Evolutionary conservation across 2,888 invertebrate species (phyloP), one percentile per base, ranked within the genome.

Genomic region (Acleris laterana): DNA sequence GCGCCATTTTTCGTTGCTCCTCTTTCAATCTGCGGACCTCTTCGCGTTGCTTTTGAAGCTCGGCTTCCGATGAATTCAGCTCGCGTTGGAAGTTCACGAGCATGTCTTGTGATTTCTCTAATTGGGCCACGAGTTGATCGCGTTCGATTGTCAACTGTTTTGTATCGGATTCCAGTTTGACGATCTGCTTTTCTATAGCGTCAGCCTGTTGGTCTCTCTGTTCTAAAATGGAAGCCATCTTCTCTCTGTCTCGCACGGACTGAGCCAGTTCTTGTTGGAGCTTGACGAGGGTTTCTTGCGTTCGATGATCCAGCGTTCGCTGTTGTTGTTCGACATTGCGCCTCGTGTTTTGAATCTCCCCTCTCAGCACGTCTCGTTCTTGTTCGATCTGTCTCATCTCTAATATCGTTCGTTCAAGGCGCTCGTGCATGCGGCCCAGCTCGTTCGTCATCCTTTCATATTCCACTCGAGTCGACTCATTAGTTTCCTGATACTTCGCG

Each of bases 101-200:
- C 95, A 98, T 97, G 75, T 98, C 97, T 84, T 98, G 98, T 50
- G 97, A 97, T 89, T 98, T 98, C 85, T 98, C 98, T 81, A 98
- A 85, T 84, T 98, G 98, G 71, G 96, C 95, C 1, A 98, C 97
- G 70, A 98, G 87, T 85, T 98, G 98, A 83, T 98, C 98, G 57
- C 97, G 87, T 84, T 98, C 98, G 71, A 96, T 95, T 19, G 96
- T 96, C 77, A 98, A 85, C 84, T 98, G 97, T 78, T 97, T 97
- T 63, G 97, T 95, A 72, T 98, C 98, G 1, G 95, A 95, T 83
- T 98, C 98, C 74, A 97, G 90, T 85, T 97, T 97, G 60, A 96
- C 95, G 74, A 97, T 95, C 81, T 97, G 96, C 82, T 97, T 97
- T 85, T 98, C 97, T 72, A 97, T 94, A 66, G 97, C 96, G 69